Evolutionary conservation across 1,140 invertebrate species (phyloP), one percentile per base, ranked within the genome.

Genomic region (Saxidomus purpurata): DNA sequence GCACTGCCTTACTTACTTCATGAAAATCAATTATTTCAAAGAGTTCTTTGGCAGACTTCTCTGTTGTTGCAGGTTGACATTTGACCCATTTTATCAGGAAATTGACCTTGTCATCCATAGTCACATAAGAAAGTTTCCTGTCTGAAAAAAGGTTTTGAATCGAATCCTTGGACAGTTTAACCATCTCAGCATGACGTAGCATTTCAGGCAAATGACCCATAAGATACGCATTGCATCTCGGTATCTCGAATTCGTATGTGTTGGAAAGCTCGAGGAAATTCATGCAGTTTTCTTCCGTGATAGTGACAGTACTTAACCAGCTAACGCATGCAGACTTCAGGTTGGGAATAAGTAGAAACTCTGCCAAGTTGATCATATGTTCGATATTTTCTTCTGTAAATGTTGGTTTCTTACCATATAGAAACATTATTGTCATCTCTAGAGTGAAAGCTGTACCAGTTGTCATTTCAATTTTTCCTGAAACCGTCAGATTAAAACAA

Each of bases 341-440:
- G 40, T 76, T 43, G 11, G 71, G 71, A 43, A 76, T 40, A n/a
- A 76, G 71, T 1, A 76, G 43, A 34, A 59, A 76, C 71, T 76
- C 71, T 15, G 71, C 71, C 9, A 76, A 8, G 36, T 76, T 9
- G 4, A 76, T 8, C 25, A 76, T 76, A 38, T 76, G 2, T 25
- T 22, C 38, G 19, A 76, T 47, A 43, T 76, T 76, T 76, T 25
- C 36, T 15, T 43, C 3, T 43, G 34, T 76, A 11, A 76, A 76
- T 40, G 40, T 49, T 17, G 71, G 71, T 43, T 76, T 43, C 71
- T 76, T 76, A 13, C 71, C 71, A 47, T 76, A 76, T 9, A 76
- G 38, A 22, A 76, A 76, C 71, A 76, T 76, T 19, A 76, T 47
- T 15, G 71, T 22, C 22, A 28, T 43, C 31, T 76, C 71, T 8